These are phyloP conservation scores for Epiblema foenella DNA, from an alignment of 2,888 invertebrate species.

Conservation along the genomic window DNA sequence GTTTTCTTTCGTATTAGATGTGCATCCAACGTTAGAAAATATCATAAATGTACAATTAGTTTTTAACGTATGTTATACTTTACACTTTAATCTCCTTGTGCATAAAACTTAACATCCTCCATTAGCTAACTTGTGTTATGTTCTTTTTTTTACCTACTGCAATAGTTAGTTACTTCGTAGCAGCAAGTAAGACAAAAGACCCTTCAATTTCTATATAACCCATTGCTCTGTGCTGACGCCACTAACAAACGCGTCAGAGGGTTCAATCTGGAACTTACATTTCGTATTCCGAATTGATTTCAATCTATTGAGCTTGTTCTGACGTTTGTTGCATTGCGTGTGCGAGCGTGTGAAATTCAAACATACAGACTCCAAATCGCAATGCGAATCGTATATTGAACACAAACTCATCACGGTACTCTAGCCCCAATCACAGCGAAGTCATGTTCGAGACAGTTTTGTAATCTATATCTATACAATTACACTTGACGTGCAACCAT, in stretches of 20 bases:
- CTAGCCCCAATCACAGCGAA: conserved; percentile 2
- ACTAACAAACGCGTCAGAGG: neutral
- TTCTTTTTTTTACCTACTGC: neutral
- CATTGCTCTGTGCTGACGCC: neutral
- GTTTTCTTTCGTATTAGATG: neutral
- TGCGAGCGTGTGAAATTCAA: neutral
- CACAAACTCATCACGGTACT: neutral
- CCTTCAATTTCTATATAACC: neutral
- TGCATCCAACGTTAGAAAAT: too few species aligned
- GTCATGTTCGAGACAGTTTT: conserved; percentile 19
- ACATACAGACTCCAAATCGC: neutral
- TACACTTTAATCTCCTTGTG: too few species aligned
- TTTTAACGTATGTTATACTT: too few species aligned
- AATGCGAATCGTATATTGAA: neutral
- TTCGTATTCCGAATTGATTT: neutral
- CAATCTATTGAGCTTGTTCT: neutral
- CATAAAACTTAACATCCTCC: too few species aligned
- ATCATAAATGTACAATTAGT: too few species aligned
- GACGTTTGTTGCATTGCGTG: too few species aligned
- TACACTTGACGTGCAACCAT: conserved; percentile 31
- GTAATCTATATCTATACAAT: conserved; percentile 20
- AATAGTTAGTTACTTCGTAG: neutral
- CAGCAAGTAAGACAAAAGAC: neutral
- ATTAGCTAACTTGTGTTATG: too few species aligned
- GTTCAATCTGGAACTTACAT: neutral